Evolutionary conservation across 2,797 vertebrate genomes (phyloP).

Genomic region (Pseudomugil gertrudae): DNA sequence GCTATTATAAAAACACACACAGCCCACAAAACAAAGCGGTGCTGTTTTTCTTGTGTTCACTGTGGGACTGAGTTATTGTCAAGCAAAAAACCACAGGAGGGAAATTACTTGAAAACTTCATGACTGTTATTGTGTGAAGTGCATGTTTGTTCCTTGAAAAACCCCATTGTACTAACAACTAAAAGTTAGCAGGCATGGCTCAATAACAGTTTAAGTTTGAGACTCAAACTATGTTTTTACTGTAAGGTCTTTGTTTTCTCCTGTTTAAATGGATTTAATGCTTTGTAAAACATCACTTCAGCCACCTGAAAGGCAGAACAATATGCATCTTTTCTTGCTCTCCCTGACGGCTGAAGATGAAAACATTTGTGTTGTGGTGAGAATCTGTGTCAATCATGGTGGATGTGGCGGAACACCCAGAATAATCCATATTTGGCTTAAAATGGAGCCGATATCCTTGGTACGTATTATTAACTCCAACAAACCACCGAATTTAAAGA

Average conservation of each 20-base stretch:
- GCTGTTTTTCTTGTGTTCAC: constrained; percentile 35
- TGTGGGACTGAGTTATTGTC: constrained; percentile 44
- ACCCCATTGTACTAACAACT: constrained; percentile 24
- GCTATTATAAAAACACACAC: constrained; percentile 24
- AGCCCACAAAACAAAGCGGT: too few relatives aligned
- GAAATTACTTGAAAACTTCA: constrained; percentile 62
- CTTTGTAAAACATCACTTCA: constrained; percentile 20
- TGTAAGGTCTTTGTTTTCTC: background rate
- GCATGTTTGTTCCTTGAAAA: constrained; percentile 34
- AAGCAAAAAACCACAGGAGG: constrained; percentile 58
- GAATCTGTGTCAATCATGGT: too few relatives aligned
- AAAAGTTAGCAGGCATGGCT: constrained; percentile 20
- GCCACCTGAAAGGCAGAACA: constrained; percentile 9
- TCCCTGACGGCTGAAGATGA: too few relatives aligned
- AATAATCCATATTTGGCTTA: too few relatives aligned
- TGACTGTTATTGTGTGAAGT: constrained; percentile 46
- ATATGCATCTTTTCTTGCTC: background rate
- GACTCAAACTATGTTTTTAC: background rate
- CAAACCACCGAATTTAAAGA: too few relatives aligned
- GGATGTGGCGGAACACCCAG: too few relatives aligned
- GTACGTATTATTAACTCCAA: too few relatives aligned
- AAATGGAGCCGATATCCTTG: too few relatives aligned
- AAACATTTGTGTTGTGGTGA: too few relatives aligned
- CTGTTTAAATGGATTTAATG: background rate
- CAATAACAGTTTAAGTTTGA: background rate